Evolutionary conservation across 2,113 vertebrate species (phyloP).

Genomic region (Podarcis cretensis): DNA sequence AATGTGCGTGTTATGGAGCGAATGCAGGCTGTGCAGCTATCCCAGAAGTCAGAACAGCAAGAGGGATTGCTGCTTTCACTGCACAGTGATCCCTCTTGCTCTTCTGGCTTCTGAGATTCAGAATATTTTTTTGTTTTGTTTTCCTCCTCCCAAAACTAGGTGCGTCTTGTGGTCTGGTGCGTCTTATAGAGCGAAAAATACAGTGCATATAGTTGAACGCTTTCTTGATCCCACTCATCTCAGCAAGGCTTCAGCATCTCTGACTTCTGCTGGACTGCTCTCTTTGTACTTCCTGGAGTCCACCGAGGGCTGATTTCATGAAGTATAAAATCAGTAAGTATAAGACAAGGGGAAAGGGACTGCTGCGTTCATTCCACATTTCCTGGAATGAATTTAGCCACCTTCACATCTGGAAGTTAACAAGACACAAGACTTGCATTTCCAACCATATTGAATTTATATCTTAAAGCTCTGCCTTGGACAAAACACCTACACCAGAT

Average conservation of each 20-base stretch:
- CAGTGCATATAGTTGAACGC: too few species aligned
- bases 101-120: too few species aligned
- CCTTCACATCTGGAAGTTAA: constrained; percentile 8
- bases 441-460: constrained; percentile 1
- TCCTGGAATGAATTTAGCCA: neutral
- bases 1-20: too few species aligned
- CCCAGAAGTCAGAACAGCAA: too few species aligned
- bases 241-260: neutral
- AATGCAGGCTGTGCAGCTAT: too few species aligned
- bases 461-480: neutral
- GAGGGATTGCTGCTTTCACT: too few species aligned
- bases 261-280: neutral
- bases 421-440: neutral
- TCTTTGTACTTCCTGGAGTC: neutral
- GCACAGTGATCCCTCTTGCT: too few species aligned
- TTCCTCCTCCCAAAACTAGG: too few species aligned
- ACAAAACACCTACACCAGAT: neutral
- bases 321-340: neutral
- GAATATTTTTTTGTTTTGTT: too few species aligned
- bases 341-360: neutral
- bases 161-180: too few species aligned
- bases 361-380: neutral
- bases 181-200: too few species aligned
- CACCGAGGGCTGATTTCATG: neutral
- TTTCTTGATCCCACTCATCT: neutral